Percentiles rank a stretch among this genome's conserved stretches.
phyloP scores from a whole-genome alignment of 2,888 invertebrate genomes.

The Drosophila lacicola region DNA sequence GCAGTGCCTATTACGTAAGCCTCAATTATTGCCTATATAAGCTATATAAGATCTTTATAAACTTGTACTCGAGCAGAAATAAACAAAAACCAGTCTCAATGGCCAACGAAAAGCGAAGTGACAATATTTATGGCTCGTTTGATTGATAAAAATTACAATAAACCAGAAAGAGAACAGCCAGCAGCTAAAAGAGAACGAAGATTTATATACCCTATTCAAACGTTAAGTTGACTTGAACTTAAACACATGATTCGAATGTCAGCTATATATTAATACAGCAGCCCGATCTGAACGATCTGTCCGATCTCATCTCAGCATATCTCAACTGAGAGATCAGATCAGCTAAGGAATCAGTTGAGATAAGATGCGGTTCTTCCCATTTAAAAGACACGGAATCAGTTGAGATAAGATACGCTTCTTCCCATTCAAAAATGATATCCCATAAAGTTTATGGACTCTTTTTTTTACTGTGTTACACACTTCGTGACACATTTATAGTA shows the following conservation, averaged over 20 bases:
- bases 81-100: slow-evolving; percentile 34
- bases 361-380: not conserved
- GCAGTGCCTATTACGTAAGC: slow-evolving; percentile 71
- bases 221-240: too few species aligned
- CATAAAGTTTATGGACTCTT: not conserved
- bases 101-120: slow-evolving; percentile 29
- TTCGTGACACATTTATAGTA: not conserved
- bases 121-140: slow-evolving; percentile 48
- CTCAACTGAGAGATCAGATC: too few species aligned
- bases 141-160: slow-evolving; percentile 34
- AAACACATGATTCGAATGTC: too few species aligned
- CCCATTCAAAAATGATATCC: too few species aligned
- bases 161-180: slow-evolving; percentile 9
- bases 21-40: slow-evolving; percentile 50
- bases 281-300: too few species aligned
- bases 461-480: not conserved
- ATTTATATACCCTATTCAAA: slow-evolving; percentile 3
- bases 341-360: not conserved
- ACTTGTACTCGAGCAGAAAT: slow-evolving; percentile 27
- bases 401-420: not conserved
- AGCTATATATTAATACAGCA: too few species aligned
- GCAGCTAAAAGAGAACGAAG: not conserved
- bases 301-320: too few species aligned
- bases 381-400: not conserved
- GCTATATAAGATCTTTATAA: slow-evolving; percentile 31